Evolutionary conservation across 2,113 vertebrate species (phyloP).

Genomic region (rabbit (Oryctolagus cuniculus)): DNA sequence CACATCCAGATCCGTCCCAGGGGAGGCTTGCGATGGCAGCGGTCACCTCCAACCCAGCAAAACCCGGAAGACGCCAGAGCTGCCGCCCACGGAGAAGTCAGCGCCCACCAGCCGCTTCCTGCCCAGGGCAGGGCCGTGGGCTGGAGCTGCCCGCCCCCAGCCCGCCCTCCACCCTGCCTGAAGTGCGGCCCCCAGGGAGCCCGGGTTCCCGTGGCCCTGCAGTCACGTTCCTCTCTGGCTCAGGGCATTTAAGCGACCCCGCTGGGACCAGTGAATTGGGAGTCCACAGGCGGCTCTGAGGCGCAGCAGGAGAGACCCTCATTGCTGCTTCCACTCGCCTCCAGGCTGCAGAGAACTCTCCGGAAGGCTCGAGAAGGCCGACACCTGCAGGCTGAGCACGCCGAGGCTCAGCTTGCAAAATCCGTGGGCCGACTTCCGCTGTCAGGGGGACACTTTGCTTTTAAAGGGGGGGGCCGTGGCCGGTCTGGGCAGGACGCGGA

Average conservation of each 20-base stretch:
- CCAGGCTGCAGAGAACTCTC: not conserved
- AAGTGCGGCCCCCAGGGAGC: not conserved
- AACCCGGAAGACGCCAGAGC: not conserved
- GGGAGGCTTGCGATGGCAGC: rapidly evolving
- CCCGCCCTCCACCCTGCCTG: no score
- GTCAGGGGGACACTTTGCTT: not conserved
- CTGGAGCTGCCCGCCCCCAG: no score
- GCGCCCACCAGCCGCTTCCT: rapidly evolving
- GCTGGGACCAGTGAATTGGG: constrained; percentile 67
- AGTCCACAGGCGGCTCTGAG: constrained; percentile 37
- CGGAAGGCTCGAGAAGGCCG: not conserved
- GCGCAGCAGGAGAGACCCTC: constrained; percentile 57
- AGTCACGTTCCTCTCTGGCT: not conserved
- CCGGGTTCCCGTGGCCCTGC: rapidly evolving
- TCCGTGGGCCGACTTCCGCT: not conserved
- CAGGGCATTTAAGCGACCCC: constrained; percentile 73
- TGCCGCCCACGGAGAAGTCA: not conserved
- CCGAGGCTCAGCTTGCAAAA: not conserved
- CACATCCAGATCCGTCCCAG: not conserved
- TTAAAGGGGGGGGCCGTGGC: not conserved
- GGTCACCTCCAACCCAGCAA: not conserved
- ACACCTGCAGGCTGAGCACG: not conserved
- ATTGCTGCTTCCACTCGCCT: constrained; percentile 60
- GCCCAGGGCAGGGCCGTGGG: rapidly evolving
- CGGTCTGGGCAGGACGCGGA: no score